Evolutionary conservation across 2,888 invertebrate species (phyloP).

Genomic region (Aspidapion aeneum): DNA sequence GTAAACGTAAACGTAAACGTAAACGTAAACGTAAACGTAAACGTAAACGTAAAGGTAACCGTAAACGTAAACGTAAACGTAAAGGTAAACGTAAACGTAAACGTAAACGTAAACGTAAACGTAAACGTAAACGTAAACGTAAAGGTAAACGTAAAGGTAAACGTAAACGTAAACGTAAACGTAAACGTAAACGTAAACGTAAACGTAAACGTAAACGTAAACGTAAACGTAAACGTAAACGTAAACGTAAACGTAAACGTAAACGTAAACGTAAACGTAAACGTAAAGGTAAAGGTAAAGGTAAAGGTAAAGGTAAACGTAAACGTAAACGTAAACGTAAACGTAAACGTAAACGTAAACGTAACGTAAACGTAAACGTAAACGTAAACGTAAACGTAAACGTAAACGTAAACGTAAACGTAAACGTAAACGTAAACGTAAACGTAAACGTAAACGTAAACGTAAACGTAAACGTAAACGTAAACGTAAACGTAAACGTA

Average conservation of each 20-base stretch:
- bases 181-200: not conserved
- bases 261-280: not conserved
- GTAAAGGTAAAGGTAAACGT: not conserved
- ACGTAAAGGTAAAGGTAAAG: not conserved
- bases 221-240: not conserved
- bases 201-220: not conserved
- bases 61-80: not conserved
- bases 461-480: not conserved
- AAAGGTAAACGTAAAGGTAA: not conserved
- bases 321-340: not conserved
- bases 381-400: not conserved
- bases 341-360: not conserved
- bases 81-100: not conserved
- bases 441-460: not conserved
- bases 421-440: not conserved
- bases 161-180: not conserved
- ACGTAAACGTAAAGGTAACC: not conserved
- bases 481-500: not conserved
- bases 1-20: not conserved
- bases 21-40: not conserved
- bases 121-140: not conserved
- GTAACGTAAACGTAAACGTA: not conserved
- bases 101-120: not conserved
- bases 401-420: not conserved
- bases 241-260: not conserved